Evolutionary conservation across 2,888 invertebrate species (phyloP).

Genomic region (Cataglyphis cursor): DNA sequence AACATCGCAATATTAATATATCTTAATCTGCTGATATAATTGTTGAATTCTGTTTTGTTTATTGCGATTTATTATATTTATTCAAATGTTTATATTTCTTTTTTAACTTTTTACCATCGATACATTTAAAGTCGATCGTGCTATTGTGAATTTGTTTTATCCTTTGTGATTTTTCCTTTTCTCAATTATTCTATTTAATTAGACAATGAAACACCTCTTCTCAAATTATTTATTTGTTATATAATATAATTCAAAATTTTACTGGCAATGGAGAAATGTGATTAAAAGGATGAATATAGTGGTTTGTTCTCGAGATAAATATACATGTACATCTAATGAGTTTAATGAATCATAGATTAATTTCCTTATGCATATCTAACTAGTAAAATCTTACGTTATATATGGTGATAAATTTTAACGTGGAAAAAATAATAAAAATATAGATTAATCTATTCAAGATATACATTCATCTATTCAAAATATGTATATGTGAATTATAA

Average conservation of each 20-base stretch:
- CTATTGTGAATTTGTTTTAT: not conserved
- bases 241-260: not conserved
- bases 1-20: constrained; percentile 11
- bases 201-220: not conserved
- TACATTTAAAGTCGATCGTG: not conserved
- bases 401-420: not conserved
- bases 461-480: not conserved
- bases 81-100: not conserved
- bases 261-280: not conserved
- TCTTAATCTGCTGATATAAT: not conserved
- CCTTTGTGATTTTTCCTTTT: not conserved
- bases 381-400: not conserved
- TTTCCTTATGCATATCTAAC: not conserved
- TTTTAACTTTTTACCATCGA: not conserved
- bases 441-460: not conserved
- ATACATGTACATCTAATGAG: not conserved
- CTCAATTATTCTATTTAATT: not conserved
- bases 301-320: constrained; percentile 4
- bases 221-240: not conserved
- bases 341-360: not conserved
- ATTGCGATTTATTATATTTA: not conserved
- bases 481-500: not conserved
- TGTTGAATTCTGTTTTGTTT: not conserved
- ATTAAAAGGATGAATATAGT: not conserved
- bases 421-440: not conserved